A percentile compares a stretch with the other conserved stretches of the same genome.
These are phyloP conservation scores for Neoniphon sammara DNA, from an alignment of 2,797 vertebrate species.

Conservation along the genomic window DNA sequence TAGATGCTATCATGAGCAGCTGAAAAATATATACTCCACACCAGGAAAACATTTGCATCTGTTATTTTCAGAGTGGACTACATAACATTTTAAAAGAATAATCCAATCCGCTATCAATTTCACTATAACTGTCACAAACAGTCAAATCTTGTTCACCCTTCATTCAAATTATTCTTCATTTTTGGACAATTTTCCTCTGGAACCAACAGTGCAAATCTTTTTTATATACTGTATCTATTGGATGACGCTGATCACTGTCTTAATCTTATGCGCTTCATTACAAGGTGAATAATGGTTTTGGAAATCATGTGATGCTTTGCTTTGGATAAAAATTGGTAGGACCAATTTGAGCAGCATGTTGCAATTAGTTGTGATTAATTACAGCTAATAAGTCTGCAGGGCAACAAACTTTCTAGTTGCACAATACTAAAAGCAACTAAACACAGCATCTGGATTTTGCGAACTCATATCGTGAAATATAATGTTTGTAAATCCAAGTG, in stretches of 20 bases:
- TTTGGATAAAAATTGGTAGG: slow-evolving; percentile 56
- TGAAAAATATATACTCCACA: slow-evolving; percentile 55
- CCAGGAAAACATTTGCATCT: slow-evolving; percentile 62
- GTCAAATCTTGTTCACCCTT: slow-evolving; percentile 14
- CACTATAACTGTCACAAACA: slow-evolving; percentile 1
- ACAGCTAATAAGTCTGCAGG: slow-evolving; percentile 12
- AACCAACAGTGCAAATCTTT: slow-evolving; percentile 67
- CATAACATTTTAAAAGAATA: not conserved
- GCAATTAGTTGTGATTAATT: not conserved
- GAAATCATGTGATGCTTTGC: slow-evolving; percentile 41
- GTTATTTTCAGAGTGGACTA: slow-evolving; percentile 70
- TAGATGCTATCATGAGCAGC: slow-evolving; percentile 63
- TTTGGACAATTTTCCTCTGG: slow-evolving; percentile 57
- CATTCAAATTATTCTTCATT: slow-evolving; percentile 4
- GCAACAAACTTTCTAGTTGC: slow-evolving; percentile 25
- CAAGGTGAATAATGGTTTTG: slow-evolving; percentile 39
- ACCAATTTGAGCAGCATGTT: slow-evolving; percentile 64
- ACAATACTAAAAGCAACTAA: slow-evolving; percentile 1
- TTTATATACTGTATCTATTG: slow-evolving; percentile 47
- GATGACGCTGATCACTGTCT: slow-evolving; percentile 28
- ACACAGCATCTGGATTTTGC: slow-evolving; percentile 45
- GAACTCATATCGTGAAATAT: slow-evolving; percentile 21
- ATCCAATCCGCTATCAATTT: slow-evolving; percentile 8
- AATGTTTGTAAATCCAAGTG: not conserved
- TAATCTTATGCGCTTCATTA: slow-evolving; percentile 24